A percentile compares a stretch with the other conserved stretches of the same genome.
Evolutionary conservation across 2,888 invertebrate genomes (phyloP).

Genomic region (Ormia ochracea): DNA sequence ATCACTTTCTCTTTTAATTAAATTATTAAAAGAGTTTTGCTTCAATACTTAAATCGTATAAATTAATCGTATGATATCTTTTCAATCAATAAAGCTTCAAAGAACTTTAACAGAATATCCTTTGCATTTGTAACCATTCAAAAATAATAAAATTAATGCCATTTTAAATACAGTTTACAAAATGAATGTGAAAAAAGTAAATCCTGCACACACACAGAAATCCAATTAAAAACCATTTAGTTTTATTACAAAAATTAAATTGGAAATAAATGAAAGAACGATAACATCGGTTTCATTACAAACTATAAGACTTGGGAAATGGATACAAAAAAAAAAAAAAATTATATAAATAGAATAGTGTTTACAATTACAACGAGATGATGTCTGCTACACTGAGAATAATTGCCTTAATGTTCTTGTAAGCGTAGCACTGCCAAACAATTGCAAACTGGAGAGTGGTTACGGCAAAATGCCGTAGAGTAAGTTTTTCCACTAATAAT

Average conservation of each 20-base stretch:
- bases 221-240: conserved; percentile 50
- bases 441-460: too few species aligned
- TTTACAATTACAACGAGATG: neutral
- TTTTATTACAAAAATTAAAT: conserved; percentile 37
- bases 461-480: too few species aligned
- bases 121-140: too few species aligned
- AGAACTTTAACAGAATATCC: too few species aligned
- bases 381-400: neutral
- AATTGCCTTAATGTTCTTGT: too few species aligned
- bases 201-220: neutral
- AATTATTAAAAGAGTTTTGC: too few species aligned
- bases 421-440: too few species aligned
- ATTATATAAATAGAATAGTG: neutral
- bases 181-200: conserved; percentile 1
- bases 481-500: too few species aligned
- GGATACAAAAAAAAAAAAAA: neutral
- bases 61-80: too few species aligned
- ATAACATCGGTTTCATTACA: conserved; percentile 36
- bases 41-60: too few species aligned
- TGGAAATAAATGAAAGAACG: conserved; percentile 24
- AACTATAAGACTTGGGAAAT: conserved; percentile 14
- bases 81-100: too few species aligned
- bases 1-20: too few species aligned
- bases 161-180: conserved; percentile 9
- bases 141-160: neutral